These are phyloP conservation scores for Drosophila chauvacae DNA, from an alignment of 1,140 invertebrate species.

Conservation along the genomic window DNA sequence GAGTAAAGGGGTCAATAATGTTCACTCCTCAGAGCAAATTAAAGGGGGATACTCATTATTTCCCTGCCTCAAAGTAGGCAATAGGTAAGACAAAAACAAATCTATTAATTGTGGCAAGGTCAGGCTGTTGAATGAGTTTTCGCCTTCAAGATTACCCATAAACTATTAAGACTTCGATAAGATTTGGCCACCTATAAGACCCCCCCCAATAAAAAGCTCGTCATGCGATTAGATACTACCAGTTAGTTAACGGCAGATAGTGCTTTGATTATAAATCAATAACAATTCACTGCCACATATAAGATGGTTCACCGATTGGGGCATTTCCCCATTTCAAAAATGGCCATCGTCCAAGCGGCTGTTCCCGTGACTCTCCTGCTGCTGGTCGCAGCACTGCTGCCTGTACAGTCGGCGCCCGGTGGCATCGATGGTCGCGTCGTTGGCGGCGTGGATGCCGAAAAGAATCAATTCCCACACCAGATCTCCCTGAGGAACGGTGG, in stretches of 20 bases:
- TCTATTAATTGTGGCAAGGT: not conserved
- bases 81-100: not conserved
- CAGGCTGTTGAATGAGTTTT: slow-evolving; percentile 10
- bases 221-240: slow-evolving; percentile 12
- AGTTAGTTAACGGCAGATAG: not conserved
- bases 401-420: slow-evolving; percentile 42
- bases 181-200: not conserved
- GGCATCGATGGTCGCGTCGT: slow-evolving; percentile 77
- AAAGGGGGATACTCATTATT: not conserved
- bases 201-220: slow-evolving; percentile 16
- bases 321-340: slow-evolving; percentile 26
- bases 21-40: not conserved
- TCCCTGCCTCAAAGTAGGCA: slow-evolving; percentile 18
- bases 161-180: slow-evolving; percentile 9
- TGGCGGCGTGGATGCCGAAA: slow-evolving; percentile 84
- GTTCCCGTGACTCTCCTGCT: not conserved
- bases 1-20: slow-evolving; percentile 8
- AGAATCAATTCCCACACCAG: slow-evolving; percentile 85
- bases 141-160: slow-evolving; percentile 4
- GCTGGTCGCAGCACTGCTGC: not conserved
- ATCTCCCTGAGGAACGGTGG: slow-evolving; percentile 82
- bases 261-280: slow-evolving; percentile 18
- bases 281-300: slow-evolving; percentile 2
- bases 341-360: slow-evolving; percentile 4
- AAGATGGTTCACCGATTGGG: not conserved